phyloP scores from a whole-genome alignment of 2,888 invertebrate genomes.

The Busseola fusca region DNA sequence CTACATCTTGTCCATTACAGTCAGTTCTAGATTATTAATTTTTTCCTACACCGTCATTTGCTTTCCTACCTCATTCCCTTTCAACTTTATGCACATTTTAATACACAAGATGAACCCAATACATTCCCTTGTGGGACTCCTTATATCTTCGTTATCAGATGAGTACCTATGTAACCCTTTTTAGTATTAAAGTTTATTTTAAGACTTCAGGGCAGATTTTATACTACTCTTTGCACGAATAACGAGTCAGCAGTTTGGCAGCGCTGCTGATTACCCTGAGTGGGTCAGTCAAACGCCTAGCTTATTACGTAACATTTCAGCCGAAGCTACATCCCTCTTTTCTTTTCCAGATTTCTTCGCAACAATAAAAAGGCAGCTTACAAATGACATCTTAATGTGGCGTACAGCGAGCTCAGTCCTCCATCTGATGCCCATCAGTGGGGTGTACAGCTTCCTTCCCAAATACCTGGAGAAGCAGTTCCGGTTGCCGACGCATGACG shows the following conservation, averaged over 20 bases:
- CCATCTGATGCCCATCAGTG: constrained; percentile 96
- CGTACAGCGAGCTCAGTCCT: constrained; percentile 97
- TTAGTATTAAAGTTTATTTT: not conserved
- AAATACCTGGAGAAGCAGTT: constrained; percentile 98
- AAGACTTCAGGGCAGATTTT: not conserved
- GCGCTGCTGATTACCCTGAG: not conserved
- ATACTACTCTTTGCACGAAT: not conserved
- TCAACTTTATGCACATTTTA: not conserved
- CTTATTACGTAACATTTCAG: not conserved
- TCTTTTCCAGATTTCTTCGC: constrained; percentile 82
- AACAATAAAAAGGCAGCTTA: constrained; percentile 91
- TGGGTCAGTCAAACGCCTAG: constrained; percentile 1
- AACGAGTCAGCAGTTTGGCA: not conserved
- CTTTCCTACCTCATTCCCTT: not conserved
- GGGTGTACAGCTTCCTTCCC: constrained; percentile 97
- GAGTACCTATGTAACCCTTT: not conserved
- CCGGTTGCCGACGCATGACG: constrained; percentile 95
- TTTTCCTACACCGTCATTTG: not conserved
- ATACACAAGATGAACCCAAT: not conserved
- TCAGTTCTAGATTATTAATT: not conserved
- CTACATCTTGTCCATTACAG: not conserved
- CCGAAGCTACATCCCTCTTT: not conserved
- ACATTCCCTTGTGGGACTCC: not conserved
- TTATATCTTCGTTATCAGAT: not conserved
- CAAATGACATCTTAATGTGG: constrained; percentile 97